Evolutionary conservation across 2,888 invertebrate species (phyloP).

Genomic region (Noctua fimbriata): DNA sequence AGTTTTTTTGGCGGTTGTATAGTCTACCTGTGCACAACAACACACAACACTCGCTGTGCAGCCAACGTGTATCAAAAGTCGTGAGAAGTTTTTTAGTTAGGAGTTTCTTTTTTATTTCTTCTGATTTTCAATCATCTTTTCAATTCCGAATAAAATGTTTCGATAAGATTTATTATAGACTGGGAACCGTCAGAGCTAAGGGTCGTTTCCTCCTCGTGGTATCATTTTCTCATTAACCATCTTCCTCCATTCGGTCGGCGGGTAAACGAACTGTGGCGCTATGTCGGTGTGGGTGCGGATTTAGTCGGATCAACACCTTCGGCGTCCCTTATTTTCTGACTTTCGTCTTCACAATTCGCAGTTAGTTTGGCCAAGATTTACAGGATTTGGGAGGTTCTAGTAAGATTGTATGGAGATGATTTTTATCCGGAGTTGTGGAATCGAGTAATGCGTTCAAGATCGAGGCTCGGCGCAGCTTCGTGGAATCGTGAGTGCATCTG

Average conservation of each 20-base stretch:
- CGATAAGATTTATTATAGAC: conserved; percentile 68
- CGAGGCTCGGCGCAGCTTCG: conserved; percentile 67
- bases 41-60: conserved; percentile 22
- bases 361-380: conserved; percentile 57
- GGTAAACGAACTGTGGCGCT: conserved; percentile 66
- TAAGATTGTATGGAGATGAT: conserved; percentile 63
- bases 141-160: conserved; percentile 65
- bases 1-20: conserved; percentile 57
- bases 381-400: conserved; percentile 61
- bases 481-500: conserved; percentile 72
- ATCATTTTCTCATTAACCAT: conserved; percentile 70
- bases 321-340: conserved; percentile 61
- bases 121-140: conserved; percentile 64
- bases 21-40: conserved; percentile 49
- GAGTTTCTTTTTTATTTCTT: conserved; percentile 34
- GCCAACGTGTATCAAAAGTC: conserved; percentile 18
- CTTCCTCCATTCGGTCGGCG: conserved; percentile 63
- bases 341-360: conserved; percentile 62
- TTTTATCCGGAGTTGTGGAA: conserved; percentile 58
- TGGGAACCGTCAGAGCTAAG: conserved; percentile 62
- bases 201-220: conserved; percentile 67
- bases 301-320: conserved; percentile 69
- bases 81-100: conserved; percentile 21
- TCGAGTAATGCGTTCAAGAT: conserved; percentile 67
- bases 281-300: conserved; percentile 61